phyloP scores from a whole-genome alignment of 2,113 vertebrate species.

The Clarias gariepinus region DNA sequence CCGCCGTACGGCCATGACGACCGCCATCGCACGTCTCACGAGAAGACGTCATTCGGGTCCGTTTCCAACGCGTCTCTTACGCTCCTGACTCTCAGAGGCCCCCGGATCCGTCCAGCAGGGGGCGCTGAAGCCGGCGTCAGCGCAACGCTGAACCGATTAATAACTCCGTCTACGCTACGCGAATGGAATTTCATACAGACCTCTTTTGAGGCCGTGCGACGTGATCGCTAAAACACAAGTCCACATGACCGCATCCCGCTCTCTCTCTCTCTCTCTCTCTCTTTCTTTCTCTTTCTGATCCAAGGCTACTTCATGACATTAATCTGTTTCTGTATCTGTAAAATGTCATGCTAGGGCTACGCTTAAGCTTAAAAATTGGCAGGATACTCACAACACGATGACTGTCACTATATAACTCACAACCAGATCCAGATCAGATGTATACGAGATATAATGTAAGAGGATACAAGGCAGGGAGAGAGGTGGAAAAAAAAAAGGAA shows the following conservation, averaged over 20 bases:
- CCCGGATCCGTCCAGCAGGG: conserved; percentile 18
- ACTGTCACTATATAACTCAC: background rate
- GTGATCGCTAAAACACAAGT: background rate
- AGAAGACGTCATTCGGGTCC: background rate
- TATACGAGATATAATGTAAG: background rate
- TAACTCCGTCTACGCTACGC: conserved; percentile 39
- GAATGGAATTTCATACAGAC: conserved; percentile 34
- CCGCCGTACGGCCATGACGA: background rate
- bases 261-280: too few relatives aligned
- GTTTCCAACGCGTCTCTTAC: background rate
- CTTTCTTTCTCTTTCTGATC: too few relatives aligned
- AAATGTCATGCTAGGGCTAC: background rate
- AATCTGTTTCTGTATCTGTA: conserved; percentile 12
- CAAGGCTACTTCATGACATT: background rate
- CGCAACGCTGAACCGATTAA: conserved; percentile 43
- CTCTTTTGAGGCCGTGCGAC: background rate
- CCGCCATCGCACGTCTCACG: background rate
- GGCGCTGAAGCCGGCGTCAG: background rate
- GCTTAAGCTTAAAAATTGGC: background rate
- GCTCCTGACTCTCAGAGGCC: background rate
- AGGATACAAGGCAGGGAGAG: background rate
- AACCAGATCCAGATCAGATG: conserved; percentile 16
- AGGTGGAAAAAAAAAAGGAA: background rate
- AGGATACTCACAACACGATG: background rate
- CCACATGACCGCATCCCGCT: background rate